Conservation (phyloP, 2,888 invertebrate species). For the Agelastica alni region DNA sequence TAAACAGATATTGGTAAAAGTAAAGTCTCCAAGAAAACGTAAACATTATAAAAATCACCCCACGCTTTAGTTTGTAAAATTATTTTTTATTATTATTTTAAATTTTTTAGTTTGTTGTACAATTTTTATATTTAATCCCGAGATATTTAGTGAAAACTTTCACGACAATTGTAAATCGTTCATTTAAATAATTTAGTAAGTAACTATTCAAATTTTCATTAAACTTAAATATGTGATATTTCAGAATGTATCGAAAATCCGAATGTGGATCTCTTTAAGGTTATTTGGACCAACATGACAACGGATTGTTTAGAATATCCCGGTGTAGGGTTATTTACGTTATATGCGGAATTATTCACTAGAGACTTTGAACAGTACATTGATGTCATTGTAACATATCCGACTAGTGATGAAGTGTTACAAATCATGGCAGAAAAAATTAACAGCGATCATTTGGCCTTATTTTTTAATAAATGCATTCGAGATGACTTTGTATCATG, state of each 20-base stretch:
- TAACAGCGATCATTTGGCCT: constrained; percentile 17
- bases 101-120: too few species aligned
- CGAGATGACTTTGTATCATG: constrained; percentile 12
- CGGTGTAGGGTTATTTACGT: constrained; percentile 19
- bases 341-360: constrained; percentile 20
- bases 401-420: constrained; percentile 23
- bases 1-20: too few species aligned
- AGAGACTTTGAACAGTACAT: constrained; percentile 27
- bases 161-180: too few species aligned
- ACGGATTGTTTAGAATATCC: constrained; percentile 21
- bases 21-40: too few species aligned
- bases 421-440: constrained; percentile 27
- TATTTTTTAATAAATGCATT: constrained; percentile 23
- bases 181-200: too few species aligned
- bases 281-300: constrained; percentile 35
- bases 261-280: constrained; percentile 33
- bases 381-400: constrained; percentile 34
- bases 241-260: constrained; percentile 31
- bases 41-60: too few species aligned
- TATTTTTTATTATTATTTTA: too few species aligned
- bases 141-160: too few species aligned
- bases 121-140: too few species aligned
- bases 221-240: constrained; percentile 2
- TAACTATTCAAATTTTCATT: too few species aligned
- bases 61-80: too few species aligned